Conservation (phyloP, 2,888 invertebrate genomes). For the Stenolophus ochropezus region DNA sequence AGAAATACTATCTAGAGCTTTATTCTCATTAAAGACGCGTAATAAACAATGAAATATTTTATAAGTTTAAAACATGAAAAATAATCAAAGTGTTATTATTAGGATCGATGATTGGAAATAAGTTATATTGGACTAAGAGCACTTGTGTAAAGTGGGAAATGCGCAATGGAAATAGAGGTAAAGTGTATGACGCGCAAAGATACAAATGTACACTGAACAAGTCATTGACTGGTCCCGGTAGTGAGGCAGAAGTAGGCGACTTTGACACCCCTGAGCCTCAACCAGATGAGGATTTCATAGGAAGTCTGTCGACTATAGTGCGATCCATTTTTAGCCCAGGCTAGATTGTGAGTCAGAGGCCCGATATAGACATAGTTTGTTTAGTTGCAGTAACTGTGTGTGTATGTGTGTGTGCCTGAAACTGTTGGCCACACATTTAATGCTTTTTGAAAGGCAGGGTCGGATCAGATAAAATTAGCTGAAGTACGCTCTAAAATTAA, state of each 20-base stretch:
- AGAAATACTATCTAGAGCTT: no score
- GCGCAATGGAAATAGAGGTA: no score
- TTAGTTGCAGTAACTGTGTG: constrained; percentile 56
- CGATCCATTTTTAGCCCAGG: constrained; percentile 60
- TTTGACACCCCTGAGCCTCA: constrained; percentile 56
- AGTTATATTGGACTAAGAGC: no score
- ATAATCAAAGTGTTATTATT: no score
- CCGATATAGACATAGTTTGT: constrained; percentile 60
- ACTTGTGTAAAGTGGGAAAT: no score
- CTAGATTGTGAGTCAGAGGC: constrained; percentile 59
- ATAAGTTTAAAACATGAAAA: no score
- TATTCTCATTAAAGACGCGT: no score
- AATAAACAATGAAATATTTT: no score
- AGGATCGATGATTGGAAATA: no score
- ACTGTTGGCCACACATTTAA: constrained; percentile 58
- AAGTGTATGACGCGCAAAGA: neutral
- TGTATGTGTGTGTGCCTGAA: constrained; percentile 57
- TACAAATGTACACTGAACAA: neutral
- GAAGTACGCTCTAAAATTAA: constrained; percentile 43
- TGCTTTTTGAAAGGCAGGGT: constrained; percentile 54
- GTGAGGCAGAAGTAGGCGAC: neutral
- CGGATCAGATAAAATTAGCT: constrained; percentile 44
- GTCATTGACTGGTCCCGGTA: constrained; percentile 30
- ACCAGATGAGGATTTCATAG: constrained; percentile 59
- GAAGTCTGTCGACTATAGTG: constrained; percentile 59